Base-by-base conservation (phyloP, 2,888 invertebrate species). In the Achlya flavicornis region DNA sequence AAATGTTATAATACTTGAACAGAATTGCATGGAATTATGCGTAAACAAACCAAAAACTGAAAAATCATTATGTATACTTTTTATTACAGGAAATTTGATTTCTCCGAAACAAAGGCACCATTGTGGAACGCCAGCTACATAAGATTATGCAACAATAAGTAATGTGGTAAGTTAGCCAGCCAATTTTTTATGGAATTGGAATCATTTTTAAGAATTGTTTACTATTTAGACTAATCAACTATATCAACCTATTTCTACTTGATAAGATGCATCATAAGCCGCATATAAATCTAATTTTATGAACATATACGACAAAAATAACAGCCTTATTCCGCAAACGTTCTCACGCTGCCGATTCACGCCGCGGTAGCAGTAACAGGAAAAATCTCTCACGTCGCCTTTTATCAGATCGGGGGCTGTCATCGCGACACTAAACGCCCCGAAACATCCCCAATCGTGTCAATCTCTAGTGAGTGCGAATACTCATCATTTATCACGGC, bases 401-500 rank as follows among this genome's bases (percentile, higher is more conserved):
- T 60, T 80, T 78, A 80, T 77, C 77, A 74, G 76, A 81, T 80
- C 73, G 73, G 67, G 58, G 64, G 65, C 63, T 77, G 76, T 79
- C 78, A 76, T 68, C 53, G 65, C 66, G 77, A 75, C 70, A 75
- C 70, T 70, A 70, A 75, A 70, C 71, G 69, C 67, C 70, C 71
- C 70, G 19, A 38, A 66, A 67, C 63, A 65, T 59, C 60, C 53
- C 46, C 32, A 67, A 73, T 67, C 79, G 67, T 75, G 80, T 83
- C 84, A 84, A 82, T 82, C 80, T 72, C 68, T 68, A 70, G 69
- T 64, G 63, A 64, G 68, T 71, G 66, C 73, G 70, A 78, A 76
- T 73, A 72, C 70, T 74, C 71, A 75, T 81, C 80, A 83, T 85
- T 86, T 85, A 81, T 84, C 83, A 83, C 72, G 69, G 74, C 67